Percentiles rank a stretch among this genome's conserved stretches.
phyloP scores from a whole-genome alignment of 2,113 vertebrate genomes.

The Etia nguti region DNA sequence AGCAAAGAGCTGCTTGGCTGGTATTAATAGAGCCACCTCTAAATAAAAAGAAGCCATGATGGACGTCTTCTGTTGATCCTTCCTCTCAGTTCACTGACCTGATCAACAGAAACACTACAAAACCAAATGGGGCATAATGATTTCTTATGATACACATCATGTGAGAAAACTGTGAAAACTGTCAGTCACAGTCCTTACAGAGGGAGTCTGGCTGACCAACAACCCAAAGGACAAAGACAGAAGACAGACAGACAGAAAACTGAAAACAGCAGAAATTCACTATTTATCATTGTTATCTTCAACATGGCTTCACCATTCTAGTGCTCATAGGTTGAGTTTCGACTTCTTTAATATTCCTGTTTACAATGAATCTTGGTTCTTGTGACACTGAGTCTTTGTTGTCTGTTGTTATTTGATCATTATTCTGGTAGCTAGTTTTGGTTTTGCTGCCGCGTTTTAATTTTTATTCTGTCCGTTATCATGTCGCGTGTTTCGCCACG shows the following conservation, averaged over 20 bases:
- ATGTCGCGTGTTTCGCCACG: background rate
- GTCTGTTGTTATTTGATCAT: background rate
- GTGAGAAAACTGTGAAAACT: background rate
- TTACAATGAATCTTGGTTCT: fast-evolving
- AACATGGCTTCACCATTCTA: background rate
- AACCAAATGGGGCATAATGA: background rate
- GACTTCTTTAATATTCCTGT: background rate
- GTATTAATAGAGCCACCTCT: conserved; percentile 58
- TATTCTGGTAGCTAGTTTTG: fast-evolving
- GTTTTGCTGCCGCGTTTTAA: background rate
- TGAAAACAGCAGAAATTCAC: background rate
- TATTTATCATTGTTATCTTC: background rate
- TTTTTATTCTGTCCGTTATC: background rate
- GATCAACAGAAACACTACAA: background rate
- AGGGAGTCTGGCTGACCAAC: background rate
- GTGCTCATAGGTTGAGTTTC: background rate
- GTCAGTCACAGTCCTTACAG: background rate
- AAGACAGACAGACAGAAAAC: background rate
- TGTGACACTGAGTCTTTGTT: background rate
- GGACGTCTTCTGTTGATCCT: conserved; percentile 13
- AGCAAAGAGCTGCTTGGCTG: conserved; percentile 47
- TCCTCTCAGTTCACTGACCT: background rate
- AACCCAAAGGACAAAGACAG: background rate
- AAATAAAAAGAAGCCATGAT: background rate
- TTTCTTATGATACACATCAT: background rate